These are phyloP conservation scores for Heliconius melpomene DNA, from an alignment of 1,140 invertebrate genomes.

Conservation along the genomic window DNA sequence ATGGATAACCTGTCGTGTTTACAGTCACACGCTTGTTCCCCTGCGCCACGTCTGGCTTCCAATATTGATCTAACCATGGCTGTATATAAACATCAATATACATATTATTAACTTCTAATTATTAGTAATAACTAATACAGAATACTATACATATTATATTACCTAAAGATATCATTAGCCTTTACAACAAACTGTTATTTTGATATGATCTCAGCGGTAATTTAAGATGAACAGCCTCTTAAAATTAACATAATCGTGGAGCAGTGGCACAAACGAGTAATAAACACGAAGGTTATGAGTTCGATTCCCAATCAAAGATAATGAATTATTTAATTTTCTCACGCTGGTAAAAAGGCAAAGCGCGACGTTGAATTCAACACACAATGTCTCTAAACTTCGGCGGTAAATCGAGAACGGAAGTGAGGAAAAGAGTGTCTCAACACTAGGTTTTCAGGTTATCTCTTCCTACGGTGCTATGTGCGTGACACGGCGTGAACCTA, in stretches of 20 bases:
- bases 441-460: no score
- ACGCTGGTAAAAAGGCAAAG: background rate
- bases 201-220: background rate
- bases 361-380: background rate
- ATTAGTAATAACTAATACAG: constrained; percentile 43
- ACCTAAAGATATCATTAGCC: constrained; percentile 41
- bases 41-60: background rate
- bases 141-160: constrained; percentile 48
- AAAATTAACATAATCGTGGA: background rate
- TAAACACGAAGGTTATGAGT: no score
- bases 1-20: background rate
- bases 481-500: no score
- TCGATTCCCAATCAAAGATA: no score
- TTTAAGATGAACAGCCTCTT: background rate
- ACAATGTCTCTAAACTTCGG: no score
- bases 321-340: no score
- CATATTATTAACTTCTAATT: constrained; percentile 53
- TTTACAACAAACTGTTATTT: constrained; percentile 44
- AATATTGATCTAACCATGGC: background rate
- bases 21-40: no score
- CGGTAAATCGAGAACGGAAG: no score
- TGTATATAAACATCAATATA: constrained; percentile 37
- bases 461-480: no score
- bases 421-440: no score
- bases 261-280: no score